Evolutionary conservation across 2,113 vertebrate species (phyloP).

Genomic region (Lucifuga dentata): DNA sequence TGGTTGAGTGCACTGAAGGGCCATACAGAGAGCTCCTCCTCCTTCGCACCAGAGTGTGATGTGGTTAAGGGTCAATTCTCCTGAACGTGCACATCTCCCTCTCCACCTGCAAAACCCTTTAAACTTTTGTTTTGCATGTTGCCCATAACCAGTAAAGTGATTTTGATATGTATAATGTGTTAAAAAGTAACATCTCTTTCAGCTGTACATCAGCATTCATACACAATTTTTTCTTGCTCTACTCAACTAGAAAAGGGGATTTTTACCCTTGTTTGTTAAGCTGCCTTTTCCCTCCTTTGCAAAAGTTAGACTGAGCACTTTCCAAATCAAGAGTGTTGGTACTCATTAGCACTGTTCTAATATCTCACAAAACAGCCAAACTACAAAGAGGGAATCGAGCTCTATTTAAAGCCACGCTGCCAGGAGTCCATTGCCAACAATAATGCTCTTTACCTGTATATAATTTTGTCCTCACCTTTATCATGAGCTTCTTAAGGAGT

Average conservation of each 20-base stretch:
- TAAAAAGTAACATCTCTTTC: conserved; percentile 8
- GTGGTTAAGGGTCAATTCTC: no score
- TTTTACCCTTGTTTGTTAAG: conserved; percentile 42
- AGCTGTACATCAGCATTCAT: conserved; percentile 31
- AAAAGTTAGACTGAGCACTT: conserved; percentile 56
- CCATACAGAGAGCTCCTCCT: no score
- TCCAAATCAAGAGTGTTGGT: conserved; percentile 69
- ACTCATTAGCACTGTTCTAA: conserved; percentile 70
- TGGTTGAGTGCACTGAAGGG: no score
- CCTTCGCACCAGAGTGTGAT: no score
- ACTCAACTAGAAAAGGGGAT: conserved; percentile 29
- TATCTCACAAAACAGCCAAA: conserved; percentile 69
- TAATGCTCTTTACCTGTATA: conserved; percentile 80
- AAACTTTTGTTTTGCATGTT: not conserved
- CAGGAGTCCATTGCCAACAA: conserved; percentile 70
- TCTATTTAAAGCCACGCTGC: conserved; percentile 74
- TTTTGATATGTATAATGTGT: not conserved
- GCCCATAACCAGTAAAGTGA: no score
- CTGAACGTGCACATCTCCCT: no score
- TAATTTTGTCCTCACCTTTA: conserved; percentile 77
- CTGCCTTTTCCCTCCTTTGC: conserved; percentile 50
- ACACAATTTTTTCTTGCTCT: conserved; percentile 29
- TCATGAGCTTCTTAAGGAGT: conserved; percentile 75
- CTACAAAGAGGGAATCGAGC: conserved; percentile 71
- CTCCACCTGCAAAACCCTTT: not conserved